phyloP scores from a whole-genome alignment of 2,797 vertebrate species.

The Syngnathus rostellatus region DNA sequence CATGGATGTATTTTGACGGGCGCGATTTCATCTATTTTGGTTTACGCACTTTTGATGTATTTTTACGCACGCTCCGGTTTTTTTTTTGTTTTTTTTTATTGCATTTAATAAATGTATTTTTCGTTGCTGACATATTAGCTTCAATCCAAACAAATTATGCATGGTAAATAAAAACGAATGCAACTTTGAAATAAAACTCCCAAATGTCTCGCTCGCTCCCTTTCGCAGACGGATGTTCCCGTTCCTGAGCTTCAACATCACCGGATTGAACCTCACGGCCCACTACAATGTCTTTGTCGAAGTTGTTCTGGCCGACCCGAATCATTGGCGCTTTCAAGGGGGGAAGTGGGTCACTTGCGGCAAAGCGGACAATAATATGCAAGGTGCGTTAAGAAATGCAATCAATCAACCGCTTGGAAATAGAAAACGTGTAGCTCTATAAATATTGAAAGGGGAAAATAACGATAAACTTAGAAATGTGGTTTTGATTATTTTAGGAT shows the following conservation, averaged over 20 bases:
- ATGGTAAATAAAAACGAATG: neutral
- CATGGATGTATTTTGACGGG: too few species aligned
- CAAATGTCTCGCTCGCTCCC: neutral
- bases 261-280: conserved; percentile 87
- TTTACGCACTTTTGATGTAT: too few species aligned
- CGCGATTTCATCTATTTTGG: too few species aligned
- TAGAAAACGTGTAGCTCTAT: neutral
- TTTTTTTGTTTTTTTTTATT: neutral
- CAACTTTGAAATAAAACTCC: neutral
- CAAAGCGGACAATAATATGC: conserved; percentile 98
- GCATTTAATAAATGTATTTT: neutral
- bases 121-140: neutral
- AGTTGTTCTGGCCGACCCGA: conserved; percentile 89
- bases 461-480: neutral
- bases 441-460: neutral
- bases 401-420: neutral
- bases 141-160: neutral
- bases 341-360: conserved; percentile 98
- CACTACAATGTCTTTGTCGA: conserved; percentile 99
- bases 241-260: conserved; percentile 97
- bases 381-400: conserved; percentile 72
- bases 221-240: conserved; percentile 88
- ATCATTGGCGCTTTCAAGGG: conserved; percentile 97
- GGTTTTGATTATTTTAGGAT: neutral
- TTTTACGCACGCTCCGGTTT: neutral